Conservation (phyloP, 2,888 invertebrate species). For the Microctonus aethiopoides region DNA sequence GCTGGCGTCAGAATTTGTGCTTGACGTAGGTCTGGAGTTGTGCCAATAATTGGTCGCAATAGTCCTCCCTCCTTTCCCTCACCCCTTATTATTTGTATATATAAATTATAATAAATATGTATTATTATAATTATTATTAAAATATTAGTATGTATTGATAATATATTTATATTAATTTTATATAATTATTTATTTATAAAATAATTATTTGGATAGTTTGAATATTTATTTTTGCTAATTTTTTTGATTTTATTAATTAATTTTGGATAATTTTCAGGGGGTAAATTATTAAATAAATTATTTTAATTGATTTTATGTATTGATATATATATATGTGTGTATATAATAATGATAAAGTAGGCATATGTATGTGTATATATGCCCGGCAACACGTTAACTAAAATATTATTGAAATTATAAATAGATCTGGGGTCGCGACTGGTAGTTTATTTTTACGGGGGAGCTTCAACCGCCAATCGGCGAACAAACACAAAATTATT, state of each 20-base stretch:
- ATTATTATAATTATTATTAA: no score
- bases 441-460: slow-evolving; percentile 56
- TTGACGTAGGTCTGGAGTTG: slow-evolving; percentile 58
- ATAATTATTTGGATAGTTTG: no score
- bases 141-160: no score
- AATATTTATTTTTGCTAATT: no score
- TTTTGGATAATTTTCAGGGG: no score
- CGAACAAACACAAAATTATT: neutral
- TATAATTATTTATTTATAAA: no score
- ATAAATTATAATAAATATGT: no score
- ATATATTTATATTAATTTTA: no score
- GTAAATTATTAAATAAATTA: no score
- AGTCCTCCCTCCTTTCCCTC: slow-evolving; percentile 33
- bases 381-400: slow-evolving; percentile 49
- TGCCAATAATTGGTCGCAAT: slow-evolving; percentile 47
- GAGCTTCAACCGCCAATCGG: slow-evolving; percentile 13
- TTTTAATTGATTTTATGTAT: no score
- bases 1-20: slow-evolving; percentile 56
- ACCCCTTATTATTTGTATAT: no score
- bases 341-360: neutral
- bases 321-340: neutral
- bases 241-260: no score
- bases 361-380: slow-evolving; percentile 21
- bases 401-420: slow-evolving; percentile 64
- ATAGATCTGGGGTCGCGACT: slow-evolving; percentile 54